Conservation (phyloP, 2,888 invertebrate species). For the Xestia ashworthii region DNA sequence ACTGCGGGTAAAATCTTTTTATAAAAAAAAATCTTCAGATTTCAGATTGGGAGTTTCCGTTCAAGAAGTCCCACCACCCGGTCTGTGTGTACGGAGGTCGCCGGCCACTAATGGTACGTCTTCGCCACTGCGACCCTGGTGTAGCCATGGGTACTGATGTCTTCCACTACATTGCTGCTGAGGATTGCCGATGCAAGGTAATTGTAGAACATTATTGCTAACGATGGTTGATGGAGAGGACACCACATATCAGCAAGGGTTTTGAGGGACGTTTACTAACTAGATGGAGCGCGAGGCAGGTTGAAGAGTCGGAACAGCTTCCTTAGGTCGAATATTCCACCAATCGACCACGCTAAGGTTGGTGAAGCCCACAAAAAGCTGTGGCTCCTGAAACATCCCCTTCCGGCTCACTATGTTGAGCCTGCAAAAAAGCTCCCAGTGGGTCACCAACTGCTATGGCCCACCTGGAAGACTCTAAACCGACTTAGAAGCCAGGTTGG, state of each 20-base stretch:
- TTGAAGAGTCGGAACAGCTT: no score
- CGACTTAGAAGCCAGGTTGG: no score
- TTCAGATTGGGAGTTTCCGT: conserved; percentile 96
- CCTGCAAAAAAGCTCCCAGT: no score
- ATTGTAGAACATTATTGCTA: not conserved
- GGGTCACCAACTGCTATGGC: no score
- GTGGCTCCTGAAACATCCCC: no score
- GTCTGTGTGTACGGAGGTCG: conserved; percentile 94
- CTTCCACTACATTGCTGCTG: conserved; percentile 94
- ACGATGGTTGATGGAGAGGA: not conserved
- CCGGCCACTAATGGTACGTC: conserved; percentile 90
- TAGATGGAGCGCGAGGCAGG: not conserved
- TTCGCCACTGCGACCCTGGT: conserved; percentile 94
- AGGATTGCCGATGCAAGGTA: conserved; percentile 93
- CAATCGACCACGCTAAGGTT: no score
- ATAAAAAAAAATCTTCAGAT: conserved; percentile 86
- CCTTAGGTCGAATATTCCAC: no score
- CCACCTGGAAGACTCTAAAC: no score
- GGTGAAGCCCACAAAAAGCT: no score
- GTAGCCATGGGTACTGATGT: conserved; percentile 92
- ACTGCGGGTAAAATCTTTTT: not conserved
- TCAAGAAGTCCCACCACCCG: conserved; percentile 95
- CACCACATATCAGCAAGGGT: not conserved
- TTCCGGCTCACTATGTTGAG: no score
- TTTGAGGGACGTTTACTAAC: not conserved